Percentiles rank a stretch among this genome's conserved stretches.
These are phyloP conservation scores for Psephotus haematonotus DNA, from an alignment of 2,113 vertebrate species.

Conservation along the genomic window DNA sequence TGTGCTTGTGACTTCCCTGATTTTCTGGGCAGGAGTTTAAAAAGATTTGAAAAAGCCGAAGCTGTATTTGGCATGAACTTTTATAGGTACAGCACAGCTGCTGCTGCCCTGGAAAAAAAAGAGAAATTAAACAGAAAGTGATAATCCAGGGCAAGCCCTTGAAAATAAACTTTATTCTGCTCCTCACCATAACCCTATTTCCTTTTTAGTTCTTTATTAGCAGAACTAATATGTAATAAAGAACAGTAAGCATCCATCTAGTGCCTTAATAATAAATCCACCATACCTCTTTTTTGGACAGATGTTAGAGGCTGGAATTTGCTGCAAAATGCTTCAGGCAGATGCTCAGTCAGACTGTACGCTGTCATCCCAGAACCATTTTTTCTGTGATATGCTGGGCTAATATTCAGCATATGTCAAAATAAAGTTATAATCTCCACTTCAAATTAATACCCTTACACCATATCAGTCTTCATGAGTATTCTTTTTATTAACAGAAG, in stretches of 20 bases:
- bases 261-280: neutral
- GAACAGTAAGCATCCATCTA: neutral
- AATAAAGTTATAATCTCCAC: slow-evolving; percentile 56
- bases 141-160: neutral
- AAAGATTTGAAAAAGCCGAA: neutral
- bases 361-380: neutral
- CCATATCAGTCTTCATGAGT: slow-evolving; percentile 18
- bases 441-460: slow-evolving; percentile 61
- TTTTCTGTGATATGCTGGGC: slow-evolving; percentile 12
- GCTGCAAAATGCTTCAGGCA: neutral
- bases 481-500: slow-evolving; percentile 36
- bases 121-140: neutral
- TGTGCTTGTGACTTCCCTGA: neutral
- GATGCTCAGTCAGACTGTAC: neutral
- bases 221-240: neutral
- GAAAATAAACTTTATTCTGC: neutral
- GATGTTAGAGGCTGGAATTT: slow-evolving; percentile 41
- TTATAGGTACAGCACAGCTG: neutral
- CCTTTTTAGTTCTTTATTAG: neutral
- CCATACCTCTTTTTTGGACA: neutral
- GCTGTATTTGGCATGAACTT: neutral
- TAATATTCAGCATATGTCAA: slow-evolving; percentile 49
- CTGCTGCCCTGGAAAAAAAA: neutral
- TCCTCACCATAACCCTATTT: neutral
- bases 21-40: neutral